Evolutionary conservation across 2,113 vertebrate genomes (phyloP), one percentile per base, ranked within the genome.

Genomic region (Salvelinus sp.): DNA sequence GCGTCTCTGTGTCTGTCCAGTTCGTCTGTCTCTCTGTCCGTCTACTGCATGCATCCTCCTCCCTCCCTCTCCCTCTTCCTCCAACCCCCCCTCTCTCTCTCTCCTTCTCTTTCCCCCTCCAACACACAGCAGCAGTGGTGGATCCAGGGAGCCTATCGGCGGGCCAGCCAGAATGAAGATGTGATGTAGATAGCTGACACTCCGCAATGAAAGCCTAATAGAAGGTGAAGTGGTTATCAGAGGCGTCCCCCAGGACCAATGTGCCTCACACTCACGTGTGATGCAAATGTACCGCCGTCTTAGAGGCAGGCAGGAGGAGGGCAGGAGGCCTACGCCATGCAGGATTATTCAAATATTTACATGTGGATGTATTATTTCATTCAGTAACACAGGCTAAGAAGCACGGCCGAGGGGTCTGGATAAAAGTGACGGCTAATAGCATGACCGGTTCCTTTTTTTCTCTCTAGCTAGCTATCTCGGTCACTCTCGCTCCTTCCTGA

Each of bases 201-300:
- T 44, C 38, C 94, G 93, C 95, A 98, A 97, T 96, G 95, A 96
- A 94, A 94, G 94, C 90, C 92, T 96, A 95, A 95, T 96, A 96
- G 95, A 95, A 91, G 73, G 90, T 92, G 94, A 95, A 95, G 95
- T 93, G 92, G 95, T 96, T 96, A 95, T 96, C 95, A 95, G 79
- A 91, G 95, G 94, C 94, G 91, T 95, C 93, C 93, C 95, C 84
- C 92, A 94, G 95, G 95, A 96, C 93, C 91, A 91, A 93, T 95
- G 92, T 95, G 92, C 92, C 94, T 95, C 92, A 91, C 87, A 91
- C 95, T 98, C 98, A 96, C 95, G 90, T 94, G 88, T 90, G 93
- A 96, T 96, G 94, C 95, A 96, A 96, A 97, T 94, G 86, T 89
- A 88, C 90, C 92, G 3, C 38, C 90, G 88, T 79, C 90, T 92